phyloP scores from a whole-genome alignment of 2,113 vertebrate species.

The Melanerpes formicivorus region DNA sequence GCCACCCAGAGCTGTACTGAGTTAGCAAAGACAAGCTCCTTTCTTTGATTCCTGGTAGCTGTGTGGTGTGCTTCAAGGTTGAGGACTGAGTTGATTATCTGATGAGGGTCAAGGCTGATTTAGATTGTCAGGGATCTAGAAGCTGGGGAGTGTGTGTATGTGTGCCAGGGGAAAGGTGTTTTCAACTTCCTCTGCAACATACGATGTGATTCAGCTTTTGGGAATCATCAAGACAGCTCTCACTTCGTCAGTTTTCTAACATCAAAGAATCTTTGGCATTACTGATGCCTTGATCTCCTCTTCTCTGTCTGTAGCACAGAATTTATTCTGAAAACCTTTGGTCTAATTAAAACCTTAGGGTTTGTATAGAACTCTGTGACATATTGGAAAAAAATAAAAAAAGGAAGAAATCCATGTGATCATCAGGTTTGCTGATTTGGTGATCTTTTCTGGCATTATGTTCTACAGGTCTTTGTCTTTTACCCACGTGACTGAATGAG shows the following conservation, averaged over 20 bases:
- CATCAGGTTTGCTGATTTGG: not conserved
- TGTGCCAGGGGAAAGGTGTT: not conserved
- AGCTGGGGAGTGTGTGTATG: not conserved
- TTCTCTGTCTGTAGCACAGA: conserved; percentile 23
- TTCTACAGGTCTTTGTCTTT: not conserved
- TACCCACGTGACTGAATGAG: not conserved
- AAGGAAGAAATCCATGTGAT: not conserved
- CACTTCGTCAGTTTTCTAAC: conserved; percentile 46
- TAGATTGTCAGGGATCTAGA: not conserved
- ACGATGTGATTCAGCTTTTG: conserved; percentile 41
- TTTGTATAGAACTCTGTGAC: not conserved
- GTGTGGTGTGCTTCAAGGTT: not conserved
- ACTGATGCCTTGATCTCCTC: conserved; percentile 47
- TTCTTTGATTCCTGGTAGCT: not conserved
- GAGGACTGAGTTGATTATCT: not conserved
- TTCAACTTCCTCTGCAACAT: conserved; percentile 19
- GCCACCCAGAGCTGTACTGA: not conserved
- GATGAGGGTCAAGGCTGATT: not conserved
- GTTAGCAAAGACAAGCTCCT: not conserved
- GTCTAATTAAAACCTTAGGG: conserved; percentile 57
- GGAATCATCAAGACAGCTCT: conserved; percentile 37
- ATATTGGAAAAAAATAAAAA: not conserved
- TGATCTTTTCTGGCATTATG: not conserved
- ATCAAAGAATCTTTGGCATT: conserved; percentile 45
- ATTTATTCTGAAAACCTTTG: conserved; percentile 8